Base-by-base conservation (phyloP, 2,797 vertebrate species). In the Hephaestus fuliginosus region DNA sequence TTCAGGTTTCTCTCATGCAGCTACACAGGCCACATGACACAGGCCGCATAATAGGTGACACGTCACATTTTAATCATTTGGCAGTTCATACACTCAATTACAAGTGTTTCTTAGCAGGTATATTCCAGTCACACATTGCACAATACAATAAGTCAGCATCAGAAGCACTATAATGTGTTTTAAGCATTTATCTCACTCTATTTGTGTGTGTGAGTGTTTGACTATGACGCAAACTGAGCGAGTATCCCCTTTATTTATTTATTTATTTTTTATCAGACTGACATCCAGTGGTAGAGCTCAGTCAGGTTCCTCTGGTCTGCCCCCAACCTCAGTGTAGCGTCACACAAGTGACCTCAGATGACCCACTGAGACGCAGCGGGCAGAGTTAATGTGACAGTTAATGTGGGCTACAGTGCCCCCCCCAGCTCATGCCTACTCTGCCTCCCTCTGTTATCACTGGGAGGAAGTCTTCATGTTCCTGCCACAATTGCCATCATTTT, bases 271-370 rank as follows among this genome's bases (percentile, higher is more conserved):
- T 52, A 33, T 58, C 12, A 80, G 48, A 74, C 44, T 53, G 55
- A 20, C 57, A 11, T 80, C 36, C 60, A 52, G 15, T 80, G 62
- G 39, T 80, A 76, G 62, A 7, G 12, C 66, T 61, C 76, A n/a
- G 76, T 74, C 74, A 58, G 74, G 56, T 41, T 78, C 30, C 57
- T 66, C 43, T 80, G 74, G 73, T 52, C 76, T 57, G 65, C 28
- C 52, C 58, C 10, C 17, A 77, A 66, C 74, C 67, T 52, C 22
- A 17, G 64, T 76, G 80, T 41, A 78, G 81, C 46, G 22, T 85
- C 87, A 85, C 52, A 70, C 46, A 17, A 25, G 61, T 84, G 80
- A 88, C 85, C 78, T 85, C 81, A 69, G 70, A 65, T 73, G 74
- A 85, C 80, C 87, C 33, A 28, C 33, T 14, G 79, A 74, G 71